Conservation (phyloP, 1,140 invertebrate genomes). For the Drosophila ficusphila region DNA sequence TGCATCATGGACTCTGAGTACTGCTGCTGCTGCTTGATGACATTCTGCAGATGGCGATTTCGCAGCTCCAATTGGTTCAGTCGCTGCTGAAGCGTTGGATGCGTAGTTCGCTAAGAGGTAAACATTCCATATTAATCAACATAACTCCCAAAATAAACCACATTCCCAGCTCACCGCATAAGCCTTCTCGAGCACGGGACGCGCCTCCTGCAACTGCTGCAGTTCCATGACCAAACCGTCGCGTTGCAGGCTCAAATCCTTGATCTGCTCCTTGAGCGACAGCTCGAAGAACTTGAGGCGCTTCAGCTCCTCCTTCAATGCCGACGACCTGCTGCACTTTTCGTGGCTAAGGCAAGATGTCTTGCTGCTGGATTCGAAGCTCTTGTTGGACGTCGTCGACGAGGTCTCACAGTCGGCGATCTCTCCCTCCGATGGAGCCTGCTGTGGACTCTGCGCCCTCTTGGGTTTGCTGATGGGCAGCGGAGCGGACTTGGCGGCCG, state of each 20-base stretch:
- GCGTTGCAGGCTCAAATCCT: conserved; percentile 84
- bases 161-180: conserved; percentile 72
- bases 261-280: conserved; percentile 84
- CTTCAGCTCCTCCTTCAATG: conserved; percentile 84
- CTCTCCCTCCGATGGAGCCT: conserved; percentile 56
- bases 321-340: conserved; percentile 66
- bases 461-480: conserved; percentile 83
- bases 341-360: conserved; percentile 64
- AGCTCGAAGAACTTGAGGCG: conserved; percentile 84
- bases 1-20: conserved; percentile 88
- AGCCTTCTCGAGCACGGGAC: conserved; percentile 80
- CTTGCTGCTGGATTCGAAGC: conserved; percentile 76
- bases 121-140: background rate
- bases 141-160: background rate
- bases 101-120: conserved; percentile 69
- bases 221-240: conserved; percentile 85
- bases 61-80: conserved; percentile 86
- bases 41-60: conserved; percentile 87
- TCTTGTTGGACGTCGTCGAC: conserved; percentile 78
- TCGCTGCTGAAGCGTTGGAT: conserved; percentile 81
- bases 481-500: conserved; percentile 37
- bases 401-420: conserved; percentile 78
- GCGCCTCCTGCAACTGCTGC: conserved; percentile 85
- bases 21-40: conserved; percentile 87
- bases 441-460: conserved; percentile 36